Evolutionary conservation across 2,113 vertebrate species (phyloP).

Genomic region (Ictalurus furcatus): DNA sequence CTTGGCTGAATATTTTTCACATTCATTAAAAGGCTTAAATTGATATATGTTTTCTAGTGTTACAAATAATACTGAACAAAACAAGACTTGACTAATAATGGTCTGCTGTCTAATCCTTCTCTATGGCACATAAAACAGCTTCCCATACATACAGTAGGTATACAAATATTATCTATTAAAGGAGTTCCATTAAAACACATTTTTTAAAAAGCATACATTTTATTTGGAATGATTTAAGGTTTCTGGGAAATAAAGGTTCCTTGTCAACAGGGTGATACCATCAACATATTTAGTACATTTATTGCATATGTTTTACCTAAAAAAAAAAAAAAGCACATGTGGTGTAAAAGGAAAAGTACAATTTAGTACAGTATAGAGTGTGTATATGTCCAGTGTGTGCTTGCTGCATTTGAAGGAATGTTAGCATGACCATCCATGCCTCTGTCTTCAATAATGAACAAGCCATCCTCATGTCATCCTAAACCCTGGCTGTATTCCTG

Average conservation of each 20-base stretch:
- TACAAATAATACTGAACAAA: background rate
- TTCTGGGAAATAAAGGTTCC: background rate
- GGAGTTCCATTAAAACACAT: background rate
- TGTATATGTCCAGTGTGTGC: background rate
- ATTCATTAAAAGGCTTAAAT: background rate
- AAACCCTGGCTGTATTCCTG: conserved; percentile 49
- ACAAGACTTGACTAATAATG: background rate
- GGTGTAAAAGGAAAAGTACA: background rate
- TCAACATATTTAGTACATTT: background rate
- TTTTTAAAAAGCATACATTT: background rate
- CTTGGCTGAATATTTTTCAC: background rate
- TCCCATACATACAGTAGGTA: background rate
- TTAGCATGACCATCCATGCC: conserved; percentile 28
- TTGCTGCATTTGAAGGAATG: conserved; percentile 28
- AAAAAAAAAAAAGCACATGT: background rate
- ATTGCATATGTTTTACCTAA: background rate
- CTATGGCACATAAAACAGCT: background rate
- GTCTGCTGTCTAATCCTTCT: background rate
- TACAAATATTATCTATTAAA: background rate
- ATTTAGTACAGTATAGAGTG: background rate
- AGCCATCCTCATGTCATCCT: conserved; percentile 54
- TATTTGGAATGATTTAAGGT: background rate
- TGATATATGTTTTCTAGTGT: background rate
- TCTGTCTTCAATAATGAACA: conserved; percentile 55
- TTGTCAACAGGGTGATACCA: background rate